Base-by-base conservation (phyloP, 2,888 invertebrate genomes). In the Philhelius pedissequus region DNA sequence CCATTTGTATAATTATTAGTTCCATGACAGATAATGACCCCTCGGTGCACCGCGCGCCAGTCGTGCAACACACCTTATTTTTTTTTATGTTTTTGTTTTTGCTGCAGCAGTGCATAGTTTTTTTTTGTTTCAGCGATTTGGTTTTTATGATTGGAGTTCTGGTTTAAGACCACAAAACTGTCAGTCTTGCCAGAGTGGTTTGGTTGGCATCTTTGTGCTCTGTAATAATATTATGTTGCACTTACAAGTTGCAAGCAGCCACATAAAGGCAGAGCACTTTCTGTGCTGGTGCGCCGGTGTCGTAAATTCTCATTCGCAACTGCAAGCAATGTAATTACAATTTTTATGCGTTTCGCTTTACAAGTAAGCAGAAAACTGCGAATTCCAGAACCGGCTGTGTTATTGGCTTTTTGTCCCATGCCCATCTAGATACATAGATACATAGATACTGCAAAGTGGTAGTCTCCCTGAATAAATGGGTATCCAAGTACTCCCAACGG, bases 11-110 rank as follows among this genome's bases (percentile, higher is more conserved):
- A 87, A 86, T 87, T 87, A 87, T 86, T 78, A 69, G 84, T 86
- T 87, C 66, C 86, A 86, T 87, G 86, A 86, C 89, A 89, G 90
- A 90, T 89, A 89, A 90, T 89, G 89, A 89, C 90, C 86, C 86
- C 87, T 86, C 76, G 43, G 35, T 69, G 70, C 70, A 66, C 48
- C 73, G 35, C 68, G n/a, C 60, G 22, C 64, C n/a, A n/a, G n/a
- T n/a, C 35, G 56, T 25, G 68, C 64, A 62, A 25, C 64, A 45
- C 82, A 77, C 71, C 81, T 82, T 77, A 82, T 77, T 71, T 71
- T 52, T 9, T 74, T 5, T 32, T 30, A n/a, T n/a, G 32, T 38
- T 20, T 56, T 54, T 60, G 22, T 13, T 68, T 50, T 40, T 60
- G 43, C 25, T 48, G 48, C 13, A 22, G 5, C 45, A 35, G 50